Conservation (phyloP, 2,888 invertebrate genomes). For the Nephrotoma guestfalica region DNA sequence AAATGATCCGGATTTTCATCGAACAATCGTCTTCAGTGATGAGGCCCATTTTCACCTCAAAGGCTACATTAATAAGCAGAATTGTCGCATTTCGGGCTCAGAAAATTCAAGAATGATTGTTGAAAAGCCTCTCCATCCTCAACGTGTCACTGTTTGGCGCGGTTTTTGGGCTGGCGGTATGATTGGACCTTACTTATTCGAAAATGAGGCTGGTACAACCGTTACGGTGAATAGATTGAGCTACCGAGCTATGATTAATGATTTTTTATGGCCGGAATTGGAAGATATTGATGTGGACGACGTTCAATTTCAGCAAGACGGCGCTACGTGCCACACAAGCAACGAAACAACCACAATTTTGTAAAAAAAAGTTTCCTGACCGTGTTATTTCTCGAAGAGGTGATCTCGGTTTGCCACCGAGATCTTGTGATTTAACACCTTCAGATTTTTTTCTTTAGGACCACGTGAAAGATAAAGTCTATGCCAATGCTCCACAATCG, state of each 20-base stretch:
- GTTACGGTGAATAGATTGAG: background rate
- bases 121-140: slow-evolving; percentile 4
- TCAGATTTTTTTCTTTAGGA: too few relatives aligned
- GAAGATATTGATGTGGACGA: background rate
- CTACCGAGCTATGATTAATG: background rate
- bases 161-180: slow-evolving; percentile 6
- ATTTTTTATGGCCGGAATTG: background rate
- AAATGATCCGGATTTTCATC: too few relatives aligned
- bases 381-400: too few relatives aligned
- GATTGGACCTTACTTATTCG: background rate
- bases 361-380: too few relatives aligned
- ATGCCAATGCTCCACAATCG: too few relatives aligned
- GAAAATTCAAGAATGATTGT: slow-evolving; percentile 1
- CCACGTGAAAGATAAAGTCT: too few relatives aligned
- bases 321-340: background rate
- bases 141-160: slow-evolving; percentile 5
- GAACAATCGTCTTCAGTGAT: too few relatives aligned
- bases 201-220: background rate
- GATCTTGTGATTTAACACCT: too few relatives aligned
- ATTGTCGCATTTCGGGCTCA: background rate
- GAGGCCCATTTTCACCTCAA: background rate
- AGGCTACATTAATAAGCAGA: background rate
- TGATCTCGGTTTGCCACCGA: too few relatives aligned
- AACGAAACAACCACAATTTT: background rate
- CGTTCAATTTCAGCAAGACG: background rate